These are phyloP conservation scores for Drosophila mayaguana DNA, from an alignment of 2,888 invertebrate genomes.

Conservation along the genomic window DNA sequence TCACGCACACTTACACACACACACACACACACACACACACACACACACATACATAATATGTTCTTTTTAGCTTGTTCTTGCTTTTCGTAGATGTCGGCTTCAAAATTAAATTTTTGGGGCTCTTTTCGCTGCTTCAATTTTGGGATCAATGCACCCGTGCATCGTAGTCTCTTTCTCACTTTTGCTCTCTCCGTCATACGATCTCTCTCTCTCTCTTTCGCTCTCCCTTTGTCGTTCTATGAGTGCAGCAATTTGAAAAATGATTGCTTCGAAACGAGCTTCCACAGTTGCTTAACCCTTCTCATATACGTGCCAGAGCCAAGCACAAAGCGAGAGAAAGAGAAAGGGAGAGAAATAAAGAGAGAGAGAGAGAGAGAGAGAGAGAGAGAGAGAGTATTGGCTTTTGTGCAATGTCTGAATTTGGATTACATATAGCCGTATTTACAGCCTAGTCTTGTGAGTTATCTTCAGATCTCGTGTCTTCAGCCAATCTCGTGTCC, in stretches of 20 bases:
- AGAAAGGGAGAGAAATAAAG: not conserved
- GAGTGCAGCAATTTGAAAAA: constrained; percentile 44
- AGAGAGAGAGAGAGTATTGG: not conserved
- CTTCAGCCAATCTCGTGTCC: not conserved
- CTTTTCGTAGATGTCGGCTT: constrained; percentile 50
- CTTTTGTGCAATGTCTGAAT: not conserved
- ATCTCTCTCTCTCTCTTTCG: not conserved
- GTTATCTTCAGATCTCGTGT: not conserved
- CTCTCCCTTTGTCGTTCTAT: constrained; percentile 12
- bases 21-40: constrained; percentile 12
- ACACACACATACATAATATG: constrained; percentile 12
- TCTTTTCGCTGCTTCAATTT: constrained; percentile 39
- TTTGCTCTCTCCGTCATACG: not conserved
- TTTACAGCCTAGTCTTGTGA: not conserved
- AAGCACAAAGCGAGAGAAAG: too few species aligned
- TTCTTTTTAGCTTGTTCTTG: constrained; percentile 28
- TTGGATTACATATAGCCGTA: not conserved
- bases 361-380: not conserved
- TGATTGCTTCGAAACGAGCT: constrained; percentile 23
- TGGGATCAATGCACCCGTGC: constrained; percentile 58
- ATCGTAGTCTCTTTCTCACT: not conserved
- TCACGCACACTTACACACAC: constrained; percentile 11
- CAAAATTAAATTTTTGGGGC: constrained; percentile 44
- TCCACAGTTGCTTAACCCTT: constrained; percentile 6
- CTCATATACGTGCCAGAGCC: not conserved